Evolutionary conservation across 2,888 invertebrate species (phyloP), one percentile per base, ranked within the genome.

Genomic region (Tenthredo amoena): DNA sequence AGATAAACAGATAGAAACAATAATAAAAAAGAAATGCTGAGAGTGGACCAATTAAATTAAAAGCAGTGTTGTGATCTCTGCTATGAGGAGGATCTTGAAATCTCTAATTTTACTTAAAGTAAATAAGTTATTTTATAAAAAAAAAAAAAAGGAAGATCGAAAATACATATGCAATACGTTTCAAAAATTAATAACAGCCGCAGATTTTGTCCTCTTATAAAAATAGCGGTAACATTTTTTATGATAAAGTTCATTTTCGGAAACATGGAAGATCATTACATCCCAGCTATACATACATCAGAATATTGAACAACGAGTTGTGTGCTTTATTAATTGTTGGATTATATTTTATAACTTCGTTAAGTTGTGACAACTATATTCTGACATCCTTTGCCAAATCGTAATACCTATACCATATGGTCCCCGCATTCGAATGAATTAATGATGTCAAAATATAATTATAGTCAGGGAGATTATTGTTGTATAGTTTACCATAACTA

Each of bases 21-120:
- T 74, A 43, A 43, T n/a, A 21, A n/a, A 18, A 47, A 62, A 81
- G 62, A 40, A 31, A 55, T 58, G 79, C 79, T 79, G 81, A 81
- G 26, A 81, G 62, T 40, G 81, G 81, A 81, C 81, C 81, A 58
- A 81, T 81, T 81, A 62, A 12, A 62, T 81, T 62, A 58, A 81
- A 37, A 18, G 10, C 58, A 40, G 40, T 81, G n/a, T 62, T 37
- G n/a, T 55, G 15, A 18, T 50, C 50, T 31, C 50, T 31, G 50
- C 10, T 12, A 43, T 15, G 12, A 18, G n/a, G 34, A 31, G 50
- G 4, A 50, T 55, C 18, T 10, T 31, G 4, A 55, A 34, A 31
- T 31, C 12, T 31, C 4, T 26, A 77, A 31, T 15, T 74, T 74
- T 18, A 77, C 1, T 21, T 43, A 74, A 21, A 37, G 26, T 74